Conservation (phyloP, 2,113 vertebrate genomes). For the Phylloscopus trochiloides region DNA sequence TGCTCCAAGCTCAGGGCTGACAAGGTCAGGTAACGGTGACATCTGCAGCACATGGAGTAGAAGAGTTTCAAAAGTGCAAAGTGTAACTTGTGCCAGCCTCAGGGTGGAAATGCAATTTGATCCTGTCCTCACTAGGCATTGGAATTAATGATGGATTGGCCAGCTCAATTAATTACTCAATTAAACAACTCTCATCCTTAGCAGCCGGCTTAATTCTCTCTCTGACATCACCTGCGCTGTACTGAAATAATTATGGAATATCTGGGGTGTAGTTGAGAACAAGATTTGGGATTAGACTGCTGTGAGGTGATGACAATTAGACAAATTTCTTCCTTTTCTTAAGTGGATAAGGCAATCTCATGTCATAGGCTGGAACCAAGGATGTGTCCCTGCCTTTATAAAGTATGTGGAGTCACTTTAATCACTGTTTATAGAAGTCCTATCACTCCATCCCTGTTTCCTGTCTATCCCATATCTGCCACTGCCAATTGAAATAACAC, state of each 20-base stretch:
- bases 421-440: not conserved
- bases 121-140: not conserved
- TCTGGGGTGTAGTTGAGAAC: not conserved
- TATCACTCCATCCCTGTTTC: constrained; percentile 29
- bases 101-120: not conserved
- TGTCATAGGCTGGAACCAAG: not conserved
- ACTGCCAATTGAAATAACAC: not conserved
- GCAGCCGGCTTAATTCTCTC: not conserved
- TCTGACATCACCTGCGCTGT: not conserved
- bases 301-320: not conserved
- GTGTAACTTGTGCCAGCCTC: not conserved
- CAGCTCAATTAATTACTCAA: not conserved
- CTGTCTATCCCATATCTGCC: not conserved
- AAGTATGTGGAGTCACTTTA: not conserved
- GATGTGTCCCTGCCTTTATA: not conserved
- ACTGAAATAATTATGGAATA: not conserved
- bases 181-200: not conserved
- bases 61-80: not conserved
- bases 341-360: not conserved
- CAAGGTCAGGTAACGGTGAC: not conserved
- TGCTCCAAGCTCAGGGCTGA: not conserved
- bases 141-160: not conserved
- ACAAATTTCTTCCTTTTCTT: not conserved
- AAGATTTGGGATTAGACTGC: not conserved
- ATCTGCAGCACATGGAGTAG: not conserved